Base-by-base conservation (phyloP, 2,113 vertebrate genomes). In the Tyto alba region DNA sequence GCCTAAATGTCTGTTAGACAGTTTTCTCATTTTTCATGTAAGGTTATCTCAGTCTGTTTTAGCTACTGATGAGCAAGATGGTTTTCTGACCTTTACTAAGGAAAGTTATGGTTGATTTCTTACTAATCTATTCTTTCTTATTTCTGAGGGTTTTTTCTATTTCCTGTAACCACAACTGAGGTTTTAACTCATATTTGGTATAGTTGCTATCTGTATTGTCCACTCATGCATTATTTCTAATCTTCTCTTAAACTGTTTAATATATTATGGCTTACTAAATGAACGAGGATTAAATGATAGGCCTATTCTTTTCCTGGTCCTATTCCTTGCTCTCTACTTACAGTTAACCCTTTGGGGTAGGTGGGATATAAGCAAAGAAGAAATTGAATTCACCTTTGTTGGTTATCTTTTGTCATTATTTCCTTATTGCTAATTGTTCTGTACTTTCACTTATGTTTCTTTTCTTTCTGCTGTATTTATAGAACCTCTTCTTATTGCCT, bases 251-350 rank as follows among this genome's bases (percentile, higher is more conserved):
- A 87, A 43, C 91, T 92, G 73, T 89, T 96, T 81, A 96, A 87
- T 95, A 60, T 93, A 83, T 91, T 88, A 93, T 92, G 76, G n/a
- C 12, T 69, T 86, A 68, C 85, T 80, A 84, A 94, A 57, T 89
- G 75, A 85, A 32, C 38, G 43, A 90, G 64, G 80, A 81, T 95
- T 95, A 91, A 87, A 81, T 89, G 64, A 81, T 55, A 93, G 38
- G 26, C 50, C 79, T 92, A 0, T 92, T 92, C 12, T 90, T 83
- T 80, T 83, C 36, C 45, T 83, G 30, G 40, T 73, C 36, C 53
- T 72, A 14, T 79, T 57, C 50, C 45, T 90, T 90, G 32, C 32
- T 90, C 77, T 95, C 83, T 77, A 7, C 22, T 92, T 92, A 41
- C 13, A 36, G 11, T 77, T 96, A 93, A 93, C 47, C n/a, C 55